These are phyloP conservation scores for Geothlypis trichas DNA, from an alignment of 2,113 vertebrate species.

Conservation along the genomic window DNA sequence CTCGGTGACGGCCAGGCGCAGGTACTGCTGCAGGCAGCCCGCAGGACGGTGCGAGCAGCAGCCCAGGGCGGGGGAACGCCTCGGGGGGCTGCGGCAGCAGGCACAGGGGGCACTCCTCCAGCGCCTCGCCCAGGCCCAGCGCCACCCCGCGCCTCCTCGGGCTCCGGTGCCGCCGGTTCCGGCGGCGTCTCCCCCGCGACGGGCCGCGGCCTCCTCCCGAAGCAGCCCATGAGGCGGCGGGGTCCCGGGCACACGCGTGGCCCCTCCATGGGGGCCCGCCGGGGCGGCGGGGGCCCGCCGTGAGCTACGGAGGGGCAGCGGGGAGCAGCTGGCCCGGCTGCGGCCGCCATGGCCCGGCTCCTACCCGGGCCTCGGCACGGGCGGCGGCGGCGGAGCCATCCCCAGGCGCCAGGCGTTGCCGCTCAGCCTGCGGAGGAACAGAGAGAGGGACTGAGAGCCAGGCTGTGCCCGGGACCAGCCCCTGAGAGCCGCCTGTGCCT, in stretches of 20 bases:
- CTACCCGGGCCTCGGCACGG: background rate
- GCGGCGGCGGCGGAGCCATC: background rate
- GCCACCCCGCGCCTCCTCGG: constrained; percentile 63
- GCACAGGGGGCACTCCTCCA: constrained; percentile 85
- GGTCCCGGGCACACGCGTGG: constrained; percentile 68
- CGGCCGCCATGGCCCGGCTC: background rate
- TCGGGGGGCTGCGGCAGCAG: constrained; percentile 82
- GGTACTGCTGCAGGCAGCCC: constrained; percentile 80
- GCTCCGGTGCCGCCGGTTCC: background rate
- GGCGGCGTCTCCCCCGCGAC: background rate
- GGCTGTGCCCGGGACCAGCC: no score
- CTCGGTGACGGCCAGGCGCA: constrained; percentile 81
- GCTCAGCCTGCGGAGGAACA: background rate
- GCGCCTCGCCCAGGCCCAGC: constrained; percentile 71
- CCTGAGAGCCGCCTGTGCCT: no score
- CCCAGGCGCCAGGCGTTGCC: accelerated
- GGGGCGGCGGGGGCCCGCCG: background rate
- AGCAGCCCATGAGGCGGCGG: constrained; percentile 77
- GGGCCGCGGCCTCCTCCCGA: constrained; percentile 72
- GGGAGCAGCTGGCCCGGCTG: background rate
- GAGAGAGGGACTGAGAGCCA: no score
- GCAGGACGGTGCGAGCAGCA: constrained; percentile 82
- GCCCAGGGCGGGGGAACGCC: constrained; percentile 78
- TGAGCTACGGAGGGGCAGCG: background rate
- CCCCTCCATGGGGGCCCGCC: constrained; percentile 73